These are phyloP conservation scores for Polyommatus icarus DNA, from an alignment of 2,888 invertebrate species.

Conservation along the genomic window DNA sequence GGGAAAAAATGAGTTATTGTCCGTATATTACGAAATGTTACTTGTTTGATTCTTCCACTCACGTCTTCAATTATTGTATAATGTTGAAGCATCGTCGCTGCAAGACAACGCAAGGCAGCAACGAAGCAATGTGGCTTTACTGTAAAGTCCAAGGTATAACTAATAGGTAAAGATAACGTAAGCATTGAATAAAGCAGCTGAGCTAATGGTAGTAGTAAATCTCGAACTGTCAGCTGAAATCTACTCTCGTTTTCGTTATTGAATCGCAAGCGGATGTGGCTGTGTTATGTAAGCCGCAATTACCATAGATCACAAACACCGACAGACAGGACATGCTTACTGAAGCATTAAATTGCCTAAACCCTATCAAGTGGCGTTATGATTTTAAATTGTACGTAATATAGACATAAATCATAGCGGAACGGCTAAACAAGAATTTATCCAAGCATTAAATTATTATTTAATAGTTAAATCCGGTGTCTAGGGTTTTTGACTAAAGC, in stretches of 20 bases:
- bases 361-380: neutral
- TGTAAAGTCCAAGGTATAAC: neutral
- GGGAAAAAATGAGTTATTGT: no score
- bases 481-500: neutral
- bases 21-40: no score
- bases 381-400: neutral
- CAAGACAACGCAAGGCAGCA: no score
- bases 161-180: neutral
- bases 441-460: neutral
- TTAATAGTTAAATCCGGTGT: neutral
- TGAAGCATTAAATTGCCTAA: neutral
- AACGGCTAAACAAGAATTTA: neutral
- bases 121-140: no score
- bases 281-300: neutral
- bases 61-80: no score
- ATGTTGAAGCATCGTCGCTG: no score
- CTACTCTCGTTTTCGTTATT: conserved; percentile 12
- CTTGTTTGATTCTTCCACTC: no score
- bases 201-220: neutral
- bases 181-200: neutral
- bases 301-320: conserved; percentile 3
- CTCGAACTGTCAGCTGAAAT: conserved; percentile 3
- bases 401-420: neutral
- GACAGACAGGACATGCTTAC: neutral
- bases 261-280: conserved; percentile 5